These are phyloP conservation scores for Rhinoptilus africanus DNA, from an alignment of 2,113 vertebrate genomes.

Conservation along the genomic window DNA sequence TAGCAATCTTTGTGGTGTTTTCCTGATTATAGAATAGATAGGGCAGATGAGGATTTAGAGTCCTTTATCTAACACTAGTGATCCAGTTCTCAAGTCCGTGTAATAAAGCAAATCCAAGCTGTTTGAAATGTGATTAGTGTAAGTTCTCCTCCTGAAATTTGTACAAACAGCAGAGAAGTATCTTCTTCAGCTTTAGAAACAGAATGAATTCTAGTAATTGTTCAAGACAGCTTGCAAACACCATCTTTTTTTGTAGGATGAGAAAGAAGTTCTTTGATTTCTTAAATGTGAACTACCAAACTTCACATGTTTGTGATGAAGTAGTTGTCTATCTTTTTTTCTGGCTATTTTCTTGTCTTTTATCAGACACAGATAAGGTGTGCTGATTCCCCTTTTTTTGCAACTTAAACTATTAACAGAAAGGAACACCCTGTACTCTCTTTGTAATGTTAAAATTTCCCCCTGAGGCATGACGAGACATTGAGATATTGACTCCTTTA, in stretches of 20 bases:
- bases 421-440: neutral
- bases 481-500: neutral
- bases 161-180: neutral
- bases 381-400: neutral
- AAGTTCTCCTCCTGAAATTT: neutral
- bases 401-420: neutral
- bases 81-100: neutral
- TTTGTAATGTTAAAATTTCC: neutral
- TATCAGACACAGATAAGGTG: neutral
- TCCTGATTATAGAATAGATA: neutral
- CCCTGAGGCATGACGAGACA: neutral
- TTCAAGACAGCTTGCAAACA: neutral
- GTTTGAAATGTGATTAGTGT: neutral
- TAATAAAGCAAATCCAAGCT: neutral
- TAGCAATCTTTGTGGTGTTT: neutral
- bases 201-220: neutral
- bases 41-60: neutral
- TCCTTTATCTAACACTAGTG: neutral
- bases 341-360: neutral
- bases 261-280: neutral
- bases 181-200: neutral
- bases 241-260: neutral
- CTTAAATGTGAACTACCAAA: neutral
- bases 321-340: neutral
- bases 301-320: neutral